Evolutionary conservation across 2,797 vertebrate species (phyloP), one percentile per base, ranked within the genome.

Genomic region (Cryptoprocta ferox): DNA sequence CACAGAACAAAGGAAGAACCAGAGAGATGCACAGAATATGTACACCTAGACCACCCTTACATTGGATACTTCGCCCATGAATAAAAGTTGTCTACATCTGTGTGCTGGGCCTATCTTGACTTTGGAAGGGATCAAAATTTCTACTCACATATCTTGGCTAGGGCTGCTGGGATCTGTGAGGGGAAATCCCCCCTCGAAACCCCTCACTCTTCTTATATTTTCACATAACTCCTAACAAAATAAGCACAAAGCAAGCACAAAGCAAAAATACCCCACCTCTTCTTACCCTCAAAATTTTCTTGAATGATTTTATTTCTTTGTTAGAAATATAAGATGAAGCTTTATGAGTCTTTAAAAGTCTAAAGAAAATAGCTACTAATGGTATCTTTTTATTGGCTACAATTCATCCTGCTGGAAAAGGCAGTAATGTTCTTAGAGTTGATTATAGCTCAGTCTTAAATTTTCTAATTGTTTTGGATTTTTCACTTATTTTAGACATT

Each of bases 401-500:
- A 85, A 96, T 85, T 87, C 66, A 91, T 93, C 73, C n/a, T 93
- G n/a, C 39, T 92, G 26, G 91, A 92, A 96, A 97, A 92, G 48
- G 70, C 86, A 92, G 63, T 94, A 97, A 93, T 32, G n/a, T 65
- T 91, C 66, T 82, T 85, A 37, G 66, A 95, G 85, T 75, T 97
- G 97, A 95, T 97, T 97, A 96, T 78, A 92, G 85, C 79, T 73
- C 50, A 85, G 53, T 93, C 95, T 96, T 97, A 96, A 93, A 94
- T 95, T 96, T 98, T 95, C 79, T 95, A 97, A 97, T 97, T 98
- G 82, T 93, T 95, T 95, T 91, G 89, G 32, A 86, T 95, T 95
- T 98, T 98, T 96, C 94, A 97, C 96, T 97, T 96, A 97, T 82
- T 98, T 95, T 96, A 98, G 96, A 96, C 94, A 96, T 97, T 98